phyloP scores from a whole-genome alignment of 2,113 vertebrate species.

The Peromyscus polionotus region DNA sequence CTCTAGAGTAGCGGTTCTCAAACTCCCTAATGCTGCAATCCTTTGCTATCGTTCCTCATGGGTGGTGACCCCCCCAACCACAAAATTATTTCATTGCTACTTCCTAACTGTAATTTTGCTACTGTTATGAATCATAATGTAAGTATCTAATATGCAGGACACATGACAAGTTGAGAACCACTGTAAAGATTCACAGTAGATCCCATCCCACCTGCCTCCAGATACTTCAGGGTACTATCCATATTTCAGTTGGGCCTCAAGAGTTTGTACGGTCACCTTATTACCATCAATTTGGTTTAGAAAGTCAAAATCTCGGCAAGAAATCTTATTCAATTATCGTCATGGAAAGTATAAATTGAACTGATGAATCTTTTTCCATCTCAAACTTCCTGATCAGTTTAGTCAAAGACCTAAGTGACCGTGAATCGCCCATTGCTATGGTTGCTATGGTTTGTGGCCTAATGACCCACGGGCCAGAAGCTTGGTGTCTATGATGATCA shows the following conservation, averaged over 20 bases:
- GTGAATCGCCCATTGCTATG: background rate
- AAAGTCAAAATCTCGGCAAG: background rate
- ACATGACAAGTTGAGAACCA: background rate
- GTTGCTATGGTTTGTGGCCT: background rate
- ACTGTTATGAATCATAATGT: background rate
- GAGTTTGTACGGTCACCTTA: background rate
- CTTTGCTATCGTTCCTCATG: background rate
- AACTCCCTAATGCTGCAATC: background rate
- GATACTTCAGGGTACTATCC: no score
- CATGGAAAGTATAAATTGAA: background rate
- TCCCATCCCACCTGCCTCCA: no score
- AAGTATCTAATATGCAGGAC: background rate
- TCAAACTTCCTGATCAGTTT: conserved; percentile 1
- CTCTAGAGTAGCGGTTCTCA: background rate
- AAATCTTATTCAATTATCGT: conserved; percentile 9
- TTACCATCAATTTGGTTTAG: background rate
- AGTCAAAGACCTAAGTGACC: conserved; percentile 2
- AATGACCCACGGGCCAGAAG: background rate
- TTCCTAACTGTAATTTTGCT: background rate
- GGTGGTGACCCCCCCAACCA: background rate
- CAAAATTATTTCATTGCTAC: no score
- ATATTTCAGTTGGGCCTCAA: background rate
- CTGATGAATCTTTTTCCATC: background rate
- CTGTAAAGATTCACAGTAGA: background rate
- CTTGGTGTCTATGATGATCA: background rate